Base-by-base conservation (phyloP, 2,888 invertebrate genomes). In the Chaetoderma sp. region DNA sequence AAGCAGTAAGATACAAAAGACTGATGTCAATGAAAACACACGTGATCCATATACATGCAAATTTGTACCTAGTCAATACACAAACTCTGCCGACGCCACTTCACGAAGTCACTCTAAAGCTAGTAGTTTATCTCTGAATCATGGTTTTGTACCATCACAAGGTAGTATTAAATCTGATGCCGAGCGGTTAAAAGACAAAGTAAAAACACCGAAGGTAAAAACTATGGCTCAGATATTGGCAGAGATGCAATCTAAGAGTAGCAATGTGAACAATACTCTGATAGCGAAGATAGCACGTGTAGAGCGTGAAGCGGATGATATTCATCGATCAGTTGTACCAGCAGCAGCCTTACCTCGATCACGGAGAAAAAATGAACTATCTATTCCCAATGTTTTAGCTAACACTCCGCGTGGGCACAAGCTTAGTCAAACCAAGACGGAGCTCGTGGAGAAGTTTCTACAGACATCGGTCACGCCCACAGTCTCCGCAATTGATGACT, bases 161-260 rank as follows among this genome's bases (percentile, higher is more conserved):
- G 39, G 39, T 16, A 36, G 39, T 13, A 10, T 13, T 10, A n/a
- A n/a, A 36, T 10, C 39, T 13, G 39, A n/a, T 10, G n/a, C n/a
- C n/a, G n/a, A n/a, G n/a, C n/a, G n/a, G n/a, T n/a, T 52, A 30
- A n/a, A 36, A 13, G n/a, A 13, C 10, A 13, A 10, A 36, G 52
- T 52, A n/a, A 52, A 52, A 30, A 28, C 52, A 18, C 52, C 52
- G 18, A 52, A 52, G 32, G 52, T 92, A 52, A 92, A 92, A 86
- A 93, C 92, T 28, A 95, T 94, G 0, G 91, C 93, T 82, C 93
- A 95, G 85, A 87, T 95, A 61, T 88, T 94, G 66, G 93, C 92
- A 60, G 92, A 93, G 85, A 89, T 94, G 39, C 90, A 72, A 88
- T 90, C 84, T 83, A 89, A 82, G 85, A 89, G 76, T 58, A 78